Percentiles rank a stretch among this genome's conserved stretches.
phyloP scores from a whole-genome alignment of 2,113 vertebrate genomes.

The Gavia stellata region DNA sequence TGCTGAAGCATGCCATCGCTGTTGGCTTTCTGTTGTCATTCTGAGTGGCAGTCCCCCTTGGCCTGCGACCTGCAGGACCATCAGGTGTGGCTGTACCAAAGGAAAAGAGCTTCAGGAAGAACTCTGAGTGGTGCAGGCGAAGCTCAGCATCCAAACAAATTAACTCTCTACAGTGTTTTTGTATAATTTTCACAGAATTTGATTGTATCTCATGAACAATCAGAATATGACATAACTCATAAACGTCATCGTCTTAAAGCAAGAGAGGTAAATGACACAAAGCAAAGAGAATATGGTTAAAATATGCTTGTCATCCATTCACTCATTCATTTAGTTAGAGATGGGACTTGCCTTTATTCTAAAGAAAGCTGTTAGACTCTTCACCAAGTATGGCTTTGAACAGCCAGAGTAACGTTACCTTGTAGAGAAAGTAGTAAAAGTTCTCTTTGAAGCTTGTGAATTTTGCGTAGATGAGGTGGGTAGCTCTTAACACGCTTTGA shows the following conservation, averaged over 20 bases:
- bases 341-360: background rate
- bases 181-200: background rate
- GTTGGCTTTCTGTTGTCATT: rapidly evolving
- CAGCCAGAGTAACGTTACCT: background rate
- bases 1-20: background rate
- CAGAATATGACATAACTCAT: background rate
- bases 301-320: background rate
- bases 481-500: background rate
- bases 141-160: background rate
- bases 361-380: background rate
- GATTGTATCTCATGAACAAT: background rate
- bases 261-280: background rate
- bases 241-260: background rate
- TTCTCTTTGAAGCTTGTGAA: background rate
- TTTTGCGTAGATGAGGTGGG: rapidly evolving
- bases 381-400: too few species aligned
- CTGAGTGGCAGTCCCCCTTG: background rate
- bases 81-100: rapidly evolving
- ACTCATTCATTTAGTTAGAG: background rate
- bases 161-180: background rate
- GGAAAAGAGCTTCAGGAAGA: background rate
- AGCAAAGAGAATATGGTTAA: background rate
- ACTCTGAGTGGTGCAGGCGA: background rate
- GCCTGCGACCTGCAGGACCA: background rate
- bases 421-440: background rate